Conservation (phyloP, 2,888 invertebrate species). For the Calameuta pallipes region DNA sequence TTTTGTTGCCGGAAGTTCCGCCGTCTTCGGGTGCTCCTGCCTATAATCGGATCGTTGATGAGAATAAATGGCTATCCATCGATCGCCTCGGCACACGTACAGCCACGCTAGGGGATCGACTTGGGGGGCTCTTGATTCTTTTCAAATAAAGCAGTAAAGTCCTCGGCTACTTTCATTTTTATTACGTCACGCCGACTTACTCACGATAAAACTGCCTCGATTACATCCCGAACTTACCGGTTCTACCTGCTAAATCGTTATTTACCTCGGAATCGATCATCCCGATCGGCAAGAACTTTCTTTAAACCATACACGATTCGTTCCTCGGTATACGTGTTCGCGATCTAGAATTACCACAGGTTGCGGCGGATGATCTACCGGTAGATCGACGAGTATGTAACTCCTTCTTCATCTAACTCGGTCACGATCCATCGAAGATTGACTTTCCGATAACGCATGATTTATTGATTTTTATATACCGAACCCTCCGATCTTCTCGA, state of each 20-base stretch:
- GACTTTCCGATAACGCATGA: neutral
- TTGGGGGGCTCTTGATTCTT: neutral
- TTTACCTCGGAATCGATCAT: neutral
- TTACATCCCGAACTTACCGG: too few species aligned
- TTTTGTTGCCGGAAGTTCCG: neutral
- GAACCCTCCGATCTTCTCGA: neutral
- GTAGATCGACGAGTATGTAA: neutral
- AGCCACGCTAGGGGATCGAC: neutral
- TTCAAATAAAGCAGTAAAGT: neutral
- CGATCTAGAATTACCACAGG: neutral
- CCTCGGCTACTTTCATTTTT: neutral
- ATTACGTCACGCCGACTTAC: neutral
- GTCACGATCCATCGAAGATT: neutral
- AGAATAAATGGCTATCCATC: neutral
- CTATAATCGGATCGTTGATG: neutral
- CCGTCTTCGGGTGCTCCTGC: neutral
- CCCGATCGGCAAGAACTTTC: neutral
- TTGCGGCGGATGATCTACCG: neutral
- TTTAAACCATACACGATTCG: neutral
- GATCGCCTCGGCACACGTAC: neutral
- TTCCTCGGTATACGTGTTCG: neutral
- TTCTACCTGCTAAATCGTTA: neutral
- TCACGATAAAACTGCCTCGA: too few species aligned
- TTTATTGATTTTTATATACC: neutral
- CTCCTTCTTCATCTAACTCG: neutral